Base-by-base conservation (phyloP, 1,140 invertebrate species). In the Riptortus pedestris region DNA sequence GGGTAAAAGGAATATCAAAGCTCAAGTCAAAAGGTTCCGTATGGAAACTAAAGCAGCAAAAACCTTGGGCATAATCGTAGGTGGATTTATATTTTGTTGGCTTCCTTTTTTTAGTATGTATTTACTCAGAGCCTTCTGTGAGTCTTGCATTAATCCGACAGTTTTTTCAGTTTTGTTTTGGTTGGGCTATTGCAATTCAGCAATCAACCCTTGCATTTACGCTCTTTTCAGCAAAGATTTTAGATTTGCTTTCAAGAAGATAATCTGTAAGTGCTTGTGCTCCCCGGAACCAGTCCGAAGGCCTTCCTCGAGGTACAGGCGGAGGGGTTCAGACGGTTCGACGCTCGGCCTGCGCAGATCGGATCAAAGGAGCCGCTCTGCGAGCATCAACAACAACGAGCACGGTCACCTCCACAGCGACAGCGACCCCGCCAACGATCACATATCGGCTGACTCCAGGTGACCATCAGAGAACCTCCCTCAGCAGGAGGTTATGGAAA, bases 131-230 rank as follows among this genome's bases (percentile, higher is more conserved):
- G 89, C 88, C 0, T 92, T 95, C 72, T 58, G 57, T 20, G 80
- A 80, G 1, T 80, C 84, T 60, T 91, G 88, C 73, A 89, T 92
- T 31, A 82, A 87, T 61, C 82, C 84, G 0, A 79, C 89, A 48
- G 76, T 92, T 33, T 93, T 96, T 76, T 93, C 88, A 45, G 83
- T 96, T 1, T 82, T 96, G 7, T 97, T 96, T 75, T 98, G 94
- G 93, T 80, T 98, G 26, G 95, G 95, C 1, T 98, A 98, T 74
- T 92, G 91, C 73, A 98, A 98, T 75, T 94, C 90, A 12, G 92
- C 93, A 24, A 86, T 95, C 65, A 97, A 96, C 74, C 94, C 93
- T 0, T 83, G 89, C 69, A 91, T 93, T 67, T 96, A 95, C 73
- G 91, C 91, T 7, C 80, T 93, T 52, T 94, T 95, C 75, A 93